These are phyloP conservation scores for Saiga tatarica DNA, from an alignment of 2,113 vertebrate species.

Conservation along the genomic window DNA sequence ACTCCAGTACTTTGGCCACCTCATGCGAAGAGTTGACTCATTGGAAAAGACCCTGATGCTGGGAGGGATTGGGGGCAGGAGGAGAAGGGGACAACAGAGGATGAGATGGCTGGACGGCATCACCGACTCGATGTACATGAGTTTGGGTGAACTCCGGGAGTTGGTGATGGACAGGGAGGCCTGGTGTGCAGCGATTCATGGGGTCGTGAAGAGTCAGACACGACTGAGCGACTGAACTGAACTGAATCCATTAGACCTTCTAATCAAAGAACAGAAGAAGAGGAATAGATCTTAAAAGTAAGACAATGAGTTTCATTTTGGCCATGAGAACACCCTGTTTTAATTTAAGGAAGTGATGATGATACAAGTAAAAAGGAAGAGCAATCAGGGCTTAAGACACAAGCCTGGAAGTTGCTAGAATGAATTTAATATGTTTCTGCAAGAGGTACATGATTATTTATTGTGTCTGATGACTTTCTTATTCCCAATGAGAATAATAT, in stretches of 20 bases:
- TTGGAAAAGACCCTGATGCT: too few species aligned
- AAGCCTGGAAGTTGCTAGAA: background rate
- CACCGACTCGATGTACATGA: rapidly evolving
- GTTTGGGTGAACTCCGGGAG: too few species aligned
- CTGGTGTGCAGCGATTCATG: too few species aligned
- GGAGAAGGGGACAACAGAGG: too few species aligned
- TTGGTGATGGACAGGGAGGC: too few species aligned
- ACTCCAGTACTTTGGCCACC: too few species aligned
- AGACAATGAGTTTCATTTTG: background rate
- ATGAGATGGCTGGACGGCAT: too few species aligned
- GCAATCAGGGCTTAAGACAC: background rate
- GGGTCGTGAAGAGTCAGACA: too few species aligned
- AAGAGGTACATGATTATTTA: background rate
- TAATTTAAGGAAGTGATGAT: background rate
- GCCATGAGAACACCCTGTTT: background rate
- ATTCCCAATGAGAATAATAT: background rate
- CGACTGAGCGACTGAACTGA: too few species aligned
- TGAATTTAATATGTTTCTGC: background rate
- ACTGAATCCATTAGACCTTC: background rate
- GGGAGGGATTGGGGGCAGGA: too few species aligned
- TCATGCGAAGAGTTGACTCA: too few species aligned
- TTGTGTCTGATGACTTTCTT: background rate
- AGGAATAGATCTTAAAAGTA: background rate
- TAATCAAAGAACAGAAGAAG: background rate
- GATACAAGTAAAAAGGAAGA: background rate